A percentile compares a stretch with the other conserved stretches of the same genome.
Conservation (phyloP, 2,113 vertebrate species). For the Festucalex cinctus region DNA sequence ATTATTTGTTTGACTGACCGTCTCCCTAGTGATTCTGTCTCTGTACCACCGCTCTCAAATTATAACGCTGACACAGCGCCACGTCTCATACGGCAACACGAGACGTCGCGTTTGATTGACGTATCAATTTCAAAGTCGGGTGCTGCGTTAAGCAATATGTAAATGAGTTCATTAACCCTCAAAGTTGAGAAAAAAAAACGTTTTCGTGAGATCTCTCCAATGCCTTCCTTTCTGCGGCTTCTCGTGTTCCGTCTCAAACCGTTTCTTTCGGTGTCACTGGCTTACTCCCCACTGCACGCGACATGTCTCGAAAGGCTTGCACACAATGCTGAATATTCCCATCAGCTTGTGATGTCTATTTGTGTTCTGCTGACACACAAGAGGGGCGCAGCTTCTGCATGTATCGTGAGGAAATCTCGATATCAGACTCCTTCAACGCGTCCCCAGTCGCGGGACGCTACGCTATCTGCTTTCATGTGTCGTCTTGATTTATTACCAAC, state of each 20-base stretch:
- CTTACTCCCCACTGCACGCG: conserved; percentile 22
- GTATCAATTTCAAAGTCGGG: conserved; percentile 38
- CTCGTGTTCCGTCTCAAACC: not conserved
- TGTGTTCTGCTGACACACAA: conserved; percentile 46
- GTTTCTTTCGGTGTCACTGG: conserved; percentile 36
- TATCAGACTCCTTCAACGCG: conserved; percentile 53
- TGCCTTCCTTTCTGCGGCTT: conserved; percentile 8
- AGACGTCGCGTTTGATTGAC: conserved; percentile 37
- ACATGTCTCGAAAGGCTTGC: conserved; percentile 40
- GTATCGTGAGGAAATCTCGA: conserved; percentile 63
- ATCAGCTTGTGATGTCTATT: conserved; percentile 53
- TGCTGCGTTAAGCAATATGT: conserved; percentile 22
- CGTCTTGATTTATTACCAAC: conserved; percentile 64
- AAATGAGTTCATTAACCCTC: conserved; percentile 3
- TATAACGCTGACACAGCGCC: conserved; percentile 24
- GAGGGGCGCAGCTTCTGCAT: conserved; percentile 34
- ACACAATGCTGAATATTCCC: conserved; percentile 47
- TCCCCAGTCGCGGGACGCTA: conserved; percentile 54
- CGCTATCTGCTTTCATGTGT: conserved; percentile 65
- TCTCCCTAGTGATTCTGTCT: not conserved
- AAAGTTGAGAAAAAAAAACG: not conserved
- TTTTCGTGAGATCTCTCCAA: not conserved
- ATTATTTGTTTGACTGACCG: not conserved
- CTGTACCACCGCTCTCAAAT: not conserved
- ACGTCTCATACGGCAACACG: conserved; percentile 8